Conservation (phyloP, 1,140 invertebrate species). For the Coptotermes formosanus region DNA sequence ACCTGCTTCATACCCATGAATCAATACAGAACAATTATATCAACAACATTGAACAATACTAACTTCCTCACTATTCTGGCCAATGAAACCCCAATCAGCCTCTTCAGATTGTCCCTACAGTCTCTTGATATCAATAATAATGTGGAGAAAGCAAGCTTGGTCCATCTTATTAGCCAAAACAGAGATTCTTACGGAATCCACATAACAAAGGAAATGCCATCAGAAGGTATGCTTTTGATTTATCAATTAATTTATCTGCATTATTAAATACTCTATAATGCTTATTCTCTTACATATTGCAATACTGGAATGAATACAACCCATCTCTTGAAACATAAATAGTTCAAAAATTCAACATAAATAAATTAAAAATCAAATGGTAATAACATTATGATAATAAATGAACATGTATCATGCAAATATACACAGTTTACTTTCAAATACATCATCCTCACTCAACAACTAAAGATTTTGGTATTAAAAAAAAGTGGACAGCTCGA, state of each 20-base stretch:
- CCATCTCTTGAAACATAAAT: not conserved
- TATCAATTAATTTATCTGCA: too few relatives aligned
- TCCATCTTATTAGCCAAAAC: not conserved
- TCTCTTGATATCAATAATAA: not conserved
- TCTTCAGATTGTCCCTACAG: not conserved
- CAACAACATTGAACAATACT: not conserved
- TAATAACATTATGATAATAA: not conserved
- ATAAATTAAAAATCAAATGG: not conserved
- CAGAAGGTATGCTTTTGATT: too few relatives aligned
- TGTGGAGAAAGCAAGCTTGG: too few relatives aligned
- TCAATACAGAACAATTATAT: not conserved
- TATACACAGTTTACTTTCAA: not conserved
- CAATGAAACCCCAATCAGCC: not conserved
- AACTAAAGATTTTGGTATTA: not conserved
- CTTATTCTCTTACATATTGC: not conserved
- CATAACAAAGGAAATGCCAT: too few relatives aligned
- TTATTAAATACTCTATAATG: not conserved
- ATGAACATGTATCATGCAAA: not conserved
- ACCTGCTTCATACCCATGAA: not conserved
- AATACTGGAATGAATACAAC: not conserved
- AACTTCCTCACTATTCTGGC: not conserved
- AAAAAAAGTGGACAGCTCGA: too few relatives aligned
- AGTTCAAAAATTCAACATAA: not conserved
- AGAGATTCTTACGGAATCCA: not conserved
- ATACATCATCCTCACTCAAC: not conserved